Evolutionary conservation across 2,888 invertebrate species (phyloP).

Genomic region (Dryobotodes eremita): DNA sequence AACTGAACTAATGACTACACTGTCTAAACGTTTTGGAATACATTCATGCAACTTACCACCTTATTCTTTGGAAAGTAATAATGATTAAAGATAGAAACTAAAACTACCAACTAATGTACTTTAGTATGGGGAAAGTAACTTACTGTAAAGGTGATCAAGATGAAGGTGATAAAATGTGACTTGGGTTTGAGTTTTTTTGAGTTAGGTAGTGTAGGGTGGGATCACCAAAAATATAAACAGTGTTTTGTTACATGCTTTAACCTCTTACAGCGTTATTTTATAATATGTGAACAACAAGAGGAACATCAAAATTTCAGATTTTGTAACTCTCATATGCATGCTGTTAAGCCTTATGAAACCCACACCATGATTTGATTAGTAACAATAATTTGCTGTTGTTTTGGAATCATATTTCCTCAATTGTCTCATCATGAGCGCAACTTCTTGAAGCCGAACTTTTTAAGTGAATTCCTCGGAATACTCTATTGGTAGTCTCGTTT

Average conservation of each 20-base stretch:
- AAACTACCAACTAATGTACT: conserved; percentile 17
- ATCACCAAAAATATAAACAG: conserved; percentile 2
- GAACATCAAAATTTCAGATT: not conserved
- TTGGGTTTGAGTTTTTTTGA: not conserved
- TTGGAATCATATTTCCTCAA: not conserved
- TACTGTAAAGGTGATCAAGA: conserved; percentile 30
- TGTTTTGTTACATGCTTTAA: not conserved
- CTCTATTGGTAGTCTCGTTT: not conserved
- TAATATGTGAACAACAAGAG: not conserved
- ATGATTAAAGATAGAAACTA: not conserved
- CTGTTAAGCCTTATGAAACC: not conserved
- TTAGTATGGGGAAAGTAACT: conserved; percentile 30
- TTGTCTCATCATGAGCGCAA: not conserved
- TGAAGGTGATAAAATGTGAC: not conserved
- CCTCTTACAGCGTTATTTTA: not conserved
- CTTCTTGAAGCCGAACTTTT: not conserved
- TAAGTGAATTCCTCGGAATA: not conserved
- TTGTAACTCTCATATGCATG: not conserved
- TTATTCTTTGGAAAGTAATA: not conserved
- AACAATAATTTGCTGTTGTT: not conserved
- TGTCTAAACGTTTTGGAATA: not conserved
- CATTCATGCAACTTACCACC: not conserved
- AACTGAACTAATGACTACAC: conserved; percentile 7
- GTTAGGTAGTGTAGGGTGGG: no score
- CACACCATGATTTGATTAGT: not conserved